Evolutionary conservation across 2,797 vertebrate species (phyloP), one percentile per base, ranked within the genome.

Genomic region (Lophotriccus pileatus): DNA sequence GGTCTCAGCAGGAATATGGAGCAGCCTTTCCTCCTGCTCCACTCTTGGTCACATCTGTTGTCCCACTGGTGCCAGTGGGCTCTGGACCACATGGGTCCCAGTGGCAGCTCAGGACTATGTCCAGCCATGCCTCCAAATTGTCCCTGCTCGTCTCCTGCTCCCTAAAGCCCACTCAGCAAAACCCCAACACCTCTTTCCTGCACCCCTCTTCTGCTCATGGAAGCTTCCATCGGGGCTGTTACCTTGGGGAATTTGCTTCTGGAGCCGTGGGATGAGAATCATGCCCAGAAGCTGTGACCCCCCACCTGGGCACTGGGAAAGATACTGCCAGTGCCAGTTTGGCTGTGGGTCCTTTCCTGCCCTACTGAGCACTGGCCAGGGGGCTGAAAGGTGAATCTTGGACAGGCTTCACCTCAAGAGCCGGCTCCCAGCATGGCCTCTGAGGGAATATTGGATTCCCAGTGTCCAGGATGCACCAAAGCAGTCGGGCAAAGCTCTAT

Each of bases 1-100:
- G 28, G 23, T n/a, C 77, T 72, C 53, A 16, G 58, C 10, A 9
- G 77, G 86, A 62, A 30, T 6, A 2, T 0, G 4, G 67, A 93
- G 59, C 66, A 75, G 47, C 12, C 44, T 32, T 49, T 27, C 58
- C 78, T 79, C 62, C n/a, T 43, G 49, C 37, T 3, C 43, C 1
- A 2, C 18, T 53, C 44, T 37, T 27, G 20, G 10, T 28, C 7
- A 1, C 12, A 4, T 43, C 34, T 49, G 7, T 14, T 43, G 39
- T 28, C 60, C 64, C 27, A 47, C 0, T 1, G 46, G 20, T 60
- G 18, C 46, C 0, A 4, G 7, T 17, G 68, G 53, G 32, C 34
- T 89, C 82, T 36, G 28, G 10, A 63, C 4, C 28, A 23, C 28
- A 46, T 0, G 0, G 12, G n/a, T 30, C 28, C 21, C 9, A 7